Evolutionary conservation across 2,113 vertebrate genomes (phyloP), one percentile per base, ranked within the genome.

Genomic region (Lycaon pictus): DNA sequence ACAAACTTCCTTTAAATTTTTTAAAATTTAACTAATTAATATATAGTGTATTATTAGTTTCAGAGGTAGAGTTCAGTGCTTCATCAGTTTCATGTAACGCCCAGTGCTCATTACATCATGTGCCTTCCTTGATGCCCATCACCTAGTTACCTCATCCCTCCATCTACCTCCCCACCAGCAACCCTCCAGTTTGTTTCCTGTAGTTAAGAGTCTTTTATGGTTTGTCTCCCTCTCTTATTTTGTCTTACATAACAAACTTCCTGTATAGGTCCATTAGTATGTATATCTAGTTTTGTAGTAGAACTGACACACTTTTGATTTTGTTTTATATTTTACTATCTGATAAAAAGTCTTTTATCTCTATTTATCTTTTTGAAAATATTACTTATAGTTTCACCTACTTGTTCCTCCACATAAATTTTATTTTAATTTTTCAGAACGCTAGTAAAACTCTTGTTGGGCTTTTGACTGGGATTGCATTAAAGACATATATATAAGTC

Each of bases 401-500:
- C 77, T 77, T 69, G 25, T 32, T 96, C 55, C 77, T 23, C 9
- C 25, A 84, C 35, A 37, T 63, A 15, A 67, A 94, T 76, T 86
- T 53, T 71, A 60, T 74, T 96, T 91, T 88, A 81, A 82, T 94
- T 90, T 97, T 97, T 16, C 37, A 84, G 55, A 80, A 76, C 77
- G 25, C 29, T 76, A 93, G 69, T 55, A 95, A 69, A 65, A 62
- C n/a, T 87, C 17, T 84, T 95, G 11, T 25, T 62, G 32, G 43
- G 25, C 19, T 86, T 97, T 93, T 95, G 48, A 82, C 43, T 89
- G 29, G 22, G 7, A 51, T 81, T 90, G 6, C 55, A n/a, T 71
- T 94, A 69, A 74, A 93, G 6, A 82, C 32, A 67, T 16, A 67
- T 43, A 53, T 13, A 32, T 3, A 43, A 43, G 43, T 43, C 5